Conservation (phyloP, 2,888 invertebrate species). For the Chloroclysta siterata region DNA sequence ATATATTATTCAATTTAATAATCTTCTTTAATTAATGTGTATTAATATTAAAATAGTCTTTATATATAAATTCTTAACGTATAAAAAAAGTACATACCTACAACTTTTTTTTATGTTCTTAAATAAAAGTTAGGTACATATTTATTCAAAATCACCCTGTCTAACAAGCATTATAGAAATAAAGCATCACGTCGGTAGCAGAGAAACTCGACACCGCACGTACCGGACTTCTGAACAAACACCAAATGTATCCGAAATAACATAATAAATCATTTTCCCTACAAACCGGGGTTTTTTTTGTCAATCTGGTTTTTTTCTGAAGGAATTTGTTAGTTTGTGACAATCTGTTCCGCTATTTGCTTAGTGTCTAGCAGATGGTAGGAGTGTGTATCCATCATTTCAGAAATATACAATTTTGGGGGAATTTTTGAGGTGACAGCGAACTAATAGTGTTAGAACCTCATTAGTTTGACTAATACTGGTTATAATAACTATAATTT, state of each 20-base stretch:
- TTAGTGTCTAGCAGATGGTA: conserved; percentile 79
- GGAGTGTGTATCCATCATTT: conserved; percentile 71
- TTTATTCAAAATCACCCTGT: conserved; percentile 3
- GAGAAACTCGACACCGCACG: conserved; percentile 65
- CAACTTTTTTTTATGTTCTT: too few relatives aligned
- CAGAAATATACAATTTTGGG: conserved; percentile 66
- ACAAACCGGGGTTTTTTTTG: conserved; percentile 61
- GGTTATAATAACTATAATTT: background rate
- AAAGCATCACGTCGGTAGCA: conserved; percentile 55
- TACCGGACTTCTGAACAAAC: conserved; percentile 66
- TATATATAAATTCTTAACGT: too few relatives aligned
- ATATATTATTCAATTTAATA: too few relatives aligned
- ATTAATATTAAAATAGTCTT: too few relatives aligned
- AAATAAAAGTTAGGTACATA: too few relatives aligned
- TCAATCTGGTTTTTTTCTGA: conserved; percentile 63
- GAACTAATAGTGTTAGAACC: conserved; percentile 57
- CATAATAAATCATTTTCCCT: conserved; percentile 80
- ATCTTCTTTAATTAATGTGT: too few relatives aligned
- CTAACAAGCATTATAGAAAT: conserved; percentile 52
- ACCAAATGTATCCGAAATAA: conserved; percentile 80
- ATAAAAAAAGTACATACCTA: too few relatives aligned
- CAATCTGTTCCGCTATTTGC: conserved; percentile 85
- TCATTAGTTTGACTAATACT: conserved; percentile 45
- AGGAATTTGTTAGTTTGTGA: conserved; percentile 81
- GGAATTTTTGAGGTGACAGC: conserved; percentile 57